These are phyloP conservation scores for Eumeta japonica DNA, from an alignment of 1,140 invertebrate species.

Conservation along the genomic window DNA sequence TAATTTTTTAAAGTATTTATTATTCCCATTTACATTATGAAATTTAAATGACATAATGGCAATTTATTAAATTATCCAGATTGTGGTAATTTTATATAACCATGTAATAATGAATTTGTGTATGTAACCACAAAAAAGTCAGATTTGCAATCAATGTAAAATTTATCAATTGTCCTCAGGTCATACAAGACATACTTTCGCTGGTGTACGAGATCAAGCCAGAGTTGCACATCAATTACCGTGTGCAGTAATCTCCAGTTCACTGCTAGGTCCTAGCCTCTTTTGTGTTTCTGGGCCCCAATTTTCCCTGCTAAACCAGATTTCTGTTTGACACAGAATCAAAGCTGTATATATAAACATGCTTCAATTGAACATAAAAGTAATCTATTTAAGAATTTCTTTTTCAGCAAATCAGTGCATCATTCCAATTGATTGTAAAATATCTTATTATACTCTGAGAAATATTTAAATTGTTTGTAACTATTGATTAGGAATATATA, in stretches of 20 bases:
- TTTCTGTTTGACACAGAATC: too few relatives aligned
- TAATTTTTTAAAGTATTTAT: constrained; percentile 14
- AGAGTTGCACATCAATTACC: constrained; percentile 84
- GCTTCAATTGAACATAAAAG: too few relatives aligned
- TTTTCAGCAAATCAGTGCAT: constrained; percentile 36
- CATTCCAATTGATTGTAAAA: constrained; percentile 41
- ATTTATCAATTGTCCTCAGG: too few relatives aligned
- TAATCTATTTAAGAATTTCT: not conserved
- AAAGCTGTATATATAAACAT: too few relatives aligned
- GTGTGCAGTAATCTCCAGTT: constrained; percentile 28
- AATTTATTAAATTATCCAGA: too few relatives aligned
- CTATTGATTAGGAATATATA: constrained; percentile 53
- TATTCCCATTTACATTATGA: constrained; percentile 3
- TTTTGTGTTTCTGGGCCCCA: too few relatives aligned
- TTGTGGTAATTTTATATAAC: too few relatives aligned
- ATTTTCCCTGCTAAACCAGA: too few relatives aligned
- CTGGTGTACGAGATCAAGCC: constrained; percentile 88
- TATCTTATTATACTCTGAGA: too few relatives aligned
- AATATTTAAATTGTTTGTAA: too few relatives aligned
- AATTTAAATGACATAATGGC: constrained; percentile 3
- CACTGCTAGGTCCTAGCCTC: not conserved
- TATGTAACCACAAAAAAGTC: not conserved
- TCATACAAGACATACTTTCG: constrained; percentile 78
- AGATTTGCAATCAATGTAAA: constrained; percentile 3
- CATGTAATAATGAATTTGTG: too few relatives aligned